Percentiles rank a stretch among this genome's conserved stretches.
Conservation (phyloP, 2,797 vertebrate genomes). For the Notamacropus eugenii region DNA sequence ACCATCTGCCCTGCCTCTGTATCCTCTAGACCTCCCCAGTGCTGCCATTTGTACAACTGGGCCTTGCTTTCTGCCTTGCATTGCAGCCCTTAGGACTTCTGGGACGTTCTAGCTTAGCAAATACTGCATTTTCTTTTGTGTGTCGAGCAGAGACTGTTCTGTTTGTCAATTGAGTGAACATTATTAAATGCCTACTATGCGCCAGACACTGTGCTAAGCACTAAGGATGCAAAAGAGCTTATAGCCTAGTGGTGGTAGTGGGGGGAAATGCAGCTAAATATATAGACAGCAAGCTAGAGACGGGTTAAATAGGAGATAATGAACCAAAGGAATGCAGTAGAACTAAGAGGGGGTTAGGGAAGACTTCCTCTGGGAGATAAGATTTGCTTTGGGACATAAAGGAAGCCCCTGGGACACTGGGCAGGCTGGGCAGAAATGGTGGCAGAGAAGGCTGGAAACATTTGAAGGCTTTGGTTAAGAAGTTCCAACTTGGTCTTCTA, state of each 20-base stretch:
- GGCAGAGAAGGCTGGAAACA: conserved; percentile 46
- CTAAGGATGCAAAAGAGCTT: background rate
- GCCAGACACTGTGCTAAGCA: background rate
- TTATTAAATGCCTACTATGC: background rate
- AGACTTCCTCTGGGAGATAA: background rate
- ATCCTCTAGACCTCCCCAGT: background rate
- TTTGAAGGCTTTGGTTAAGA: conserved; percentile 44
- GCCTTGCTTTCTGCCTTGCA: background rate
- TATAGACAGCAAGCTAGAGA: background rate
- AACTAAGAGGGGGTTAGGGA: background rate
- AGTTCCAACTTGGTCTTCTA: conserved; percentile 56
- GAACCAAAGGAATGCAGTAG: background rate
- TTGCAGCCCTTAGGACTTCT: background rate
- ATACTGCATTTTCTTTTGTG: background rate
- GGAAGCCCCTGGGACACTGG: background rate
- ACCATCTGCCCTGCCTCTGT: background rate
- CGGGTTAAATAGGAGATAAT: background rate
- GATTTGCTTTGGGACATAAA: background rate
- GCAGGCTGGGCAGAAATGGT: background rate
- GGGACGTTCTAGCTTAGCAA: background rate
- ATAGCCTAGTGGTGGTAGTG: background rate
- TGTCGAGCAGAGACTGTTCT: background rate
- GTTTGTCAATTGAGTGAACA: background rate
- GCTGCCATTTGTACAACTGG: background rate
- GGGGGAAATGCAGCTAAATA: background rate